Evolutionary conservation across 2,888 invertebrate genomes (phyloP).

Genomic region (Ptychoptera contaminata): DNA sequence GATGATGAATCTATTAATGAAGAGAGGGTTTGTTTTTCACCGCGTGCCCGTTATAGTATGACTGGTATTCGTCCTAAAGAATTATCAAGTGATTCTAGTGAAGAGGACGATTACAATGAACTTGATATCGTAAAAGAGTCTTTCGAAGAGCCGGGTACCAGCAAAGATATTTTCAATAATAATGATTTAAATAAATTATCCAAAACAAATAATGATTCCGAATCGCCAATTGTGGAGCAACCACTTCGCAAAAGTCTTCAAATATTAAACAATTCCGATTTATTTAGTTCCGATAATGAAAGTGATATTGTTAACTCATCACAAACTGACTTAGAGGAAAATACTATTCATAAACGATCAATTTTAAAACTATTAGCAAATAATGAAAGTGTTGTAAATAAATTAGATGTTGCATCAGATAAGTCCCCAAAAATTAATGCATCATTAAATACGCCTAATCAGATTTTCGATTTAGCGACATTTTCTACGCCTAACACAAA

Average conservation of each 20-base stretch:
- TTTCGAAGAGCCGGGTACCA: background rate
- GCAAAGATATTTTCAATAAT: background rate
- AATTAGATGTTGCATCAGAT: no score
- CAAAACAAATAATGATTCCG: background rate
- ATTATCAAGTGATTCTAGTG: slow-evolving; percentile 16
- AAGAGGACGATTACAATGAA: background rate
- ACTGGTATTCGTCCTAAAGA: slow-evolving; percentile 24
- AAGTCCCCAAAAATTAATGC: no score
- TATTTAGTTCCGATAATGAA: no score
- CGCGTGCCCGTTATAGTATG: slow-evolving; percentile 26
- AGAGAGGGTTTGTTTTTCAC: slow-evolving; percentile 21
- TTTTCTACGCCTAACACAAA: no score
- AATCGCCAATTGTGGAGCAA: background rate
- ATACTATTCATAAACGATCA: no score
- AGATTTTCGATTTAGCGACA: no score
- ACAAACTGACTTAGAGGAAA: no score
- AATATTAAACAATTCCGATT: no score
- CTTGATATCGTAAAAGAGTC: background rate
- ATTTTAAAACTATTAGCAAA: no score
- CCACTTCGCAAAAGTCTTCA: background rate
- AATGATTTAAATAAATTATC: background rate
- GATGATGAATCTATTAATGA: slow-evolving; percentile 17
- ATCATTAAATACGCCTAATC: no score
- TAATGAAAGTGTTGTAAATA: no score
- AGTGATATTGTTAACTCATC: no score